Evolutionary conservation across 2,113 vertebrate species (phyloP), one percentile per base, ranked within the genome.

Genomic region (Xiphorhynchus elegans): DNA sequence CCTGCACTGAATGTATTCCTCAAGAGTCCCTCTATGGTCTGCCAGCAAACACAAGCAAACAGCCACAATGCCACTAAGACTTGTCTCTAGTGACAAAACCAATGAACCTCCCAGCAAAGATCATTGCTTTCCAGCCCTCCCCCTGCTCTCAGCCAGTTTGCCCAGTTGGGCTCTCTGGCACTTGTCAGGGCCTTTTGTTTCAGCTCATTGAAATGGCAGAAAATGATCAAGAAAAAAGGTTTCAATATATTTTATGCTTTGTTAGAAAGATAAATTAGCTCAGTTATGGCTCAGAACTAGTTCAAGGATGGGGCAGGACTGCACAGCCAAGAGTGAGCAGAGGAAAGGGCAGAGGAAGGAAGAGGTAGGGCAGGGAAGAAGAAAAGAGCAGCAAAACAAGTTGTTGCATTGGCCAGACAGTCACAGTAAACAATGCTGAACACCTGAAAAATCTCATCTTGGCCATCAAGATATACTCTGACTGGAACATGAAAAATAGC

Each of bases 371-470:
- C 55, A 94, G n/a, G 46, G 68, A 67, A 84, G 55, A 69, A 74
- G 19, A 56, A 72, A 37, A 69, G 14, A 60, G 31, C 39, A 86
- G 55, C 25, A 66, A 62, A 78, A 66, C 35, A 59, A 64, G 26
- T 26, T 42, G 17, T 28, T 49, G 33, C 50, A 49, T 6, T 52
- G 49, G 35, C n/a, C 13, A 50, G 33, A n/a, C 25, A 66, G 63
- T 33, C 52, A 35, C 0, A 1, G 46, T 24, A 69, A 92, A 44
- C 28, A 66, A 24, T 0, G 0, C 17, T 33, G 44, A 76, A 50
- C 15, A 64, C 12, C n/a, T n/a, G 12, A 33, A 62, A 56, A 16
- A 18, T 23, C 17, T 92, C 42, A 79, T 40, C 31, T 62, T 64
- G 44, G 9, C 20, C 35, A 11, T 35, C 24, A 33, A 75, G 31